phyloP scores from a whole-genome alignment of 2,888 invertebrate species.

The Eristalinus aeneus region DNA sequence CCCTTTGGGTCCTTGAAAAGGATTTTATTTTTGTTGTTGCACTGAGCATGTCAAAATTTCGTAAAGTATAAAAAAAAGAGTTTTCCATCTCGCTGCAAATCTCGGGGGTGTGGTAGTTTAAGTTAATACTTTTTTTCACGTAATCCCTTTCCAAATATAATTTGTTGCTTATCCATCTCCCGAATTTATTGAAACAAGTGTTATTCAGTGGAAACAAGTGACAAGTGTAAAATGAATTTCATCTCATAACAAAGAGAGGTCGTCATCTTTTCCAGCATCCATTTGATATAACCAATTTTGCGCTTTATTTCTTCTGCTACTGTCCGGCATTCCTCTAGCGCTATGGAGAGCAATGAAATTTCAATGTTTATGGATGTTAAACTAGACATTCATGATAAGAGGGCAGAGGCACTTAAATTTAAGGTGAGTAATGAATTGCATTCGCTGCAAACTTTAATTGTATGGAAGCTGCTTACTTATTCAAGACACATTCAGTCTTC shows the following conservation, averaged over 20 bases:
- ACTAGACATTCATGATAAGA: conserved; percentile 79
- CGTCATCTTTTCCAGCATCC: neutral
- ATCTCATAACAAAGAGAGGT: neutral
- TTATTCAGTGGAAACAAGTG: neutral
- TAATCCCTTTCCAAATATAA: conserved; percentile 22
- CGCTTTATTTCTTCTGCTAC: neutral
- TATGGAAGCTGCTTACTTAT: conserved; percentile 29
- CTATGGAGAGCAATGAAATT: conserved; percentile 79
- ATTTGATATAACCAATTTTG: neutral
- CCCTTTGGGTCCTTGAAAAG: conserved; percentile 40
- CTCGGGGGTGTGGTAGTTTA: conserved; percentile 63
- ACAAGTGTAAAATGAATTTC: neutral
- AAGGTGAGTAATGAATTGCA: conserved; percentile 72
- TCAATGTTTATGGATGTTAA: conserved; percentile 80
- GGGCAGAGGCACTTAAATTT: conserved; percentile 77
- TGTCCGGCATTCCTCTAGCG: neutral
- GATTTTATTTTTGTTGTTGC: conserved; percentile 52
- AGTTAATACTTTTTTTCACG: conserved; percentile 40
- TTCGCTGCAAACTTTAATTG: conserved; percentile 2
- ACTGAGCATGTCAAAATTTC: conserved; percentile 67
- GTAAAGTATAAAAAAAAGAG: conserved; percentile 17
- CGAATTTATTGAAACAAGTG: neutral
- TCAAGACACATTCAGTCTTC: conserved; percentile 14
- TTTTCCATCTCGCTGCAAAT: conserved; percentile 31
- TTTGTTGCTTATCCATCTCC: conserved; percentile 12